phyloP scores from a whole-genome alignment of 2,113 vertebrate species.

The Pseudopodoces humilis region DNA sequence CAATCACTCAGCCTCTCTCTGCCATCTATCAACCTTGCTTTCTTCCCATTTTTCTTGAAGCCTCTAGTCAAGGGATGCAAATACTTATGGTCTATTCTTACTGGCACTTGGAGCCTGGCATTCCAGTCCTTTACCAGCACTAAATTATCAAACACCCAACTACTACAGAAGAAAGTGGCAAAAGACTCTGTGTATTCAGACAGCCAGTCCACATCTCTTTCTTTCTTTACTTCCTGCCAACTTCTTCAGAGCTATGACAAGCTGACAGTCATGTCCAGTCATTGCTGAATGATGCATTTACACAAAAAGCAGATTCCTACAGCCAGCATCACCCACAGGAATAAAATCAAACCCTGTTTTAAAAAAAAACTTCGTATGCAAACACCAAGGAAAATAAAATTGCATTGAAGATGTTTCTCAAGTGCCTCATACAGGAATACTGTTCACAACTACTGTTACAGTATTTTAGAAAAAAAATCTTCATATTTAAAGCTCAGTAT shows the following conservation, averaged over 20 bases:
- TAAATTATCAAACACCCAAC: background rate
- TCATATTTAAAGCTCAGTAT: accelerated
- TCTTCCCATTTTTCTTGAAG: background rate
- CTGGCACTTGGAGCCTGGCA: background rate
- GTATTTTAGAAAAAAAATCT: background rate
- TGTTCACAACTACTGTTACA: accelerated
- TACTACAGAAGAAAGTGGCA: background rate
- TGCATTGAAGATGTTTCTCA: background rate
- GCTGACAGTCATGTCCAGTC: background rate
- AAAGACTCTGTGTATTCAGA: background rate
- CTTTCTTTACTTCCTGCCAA: background rate
- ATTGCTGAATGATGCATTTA: background rate
- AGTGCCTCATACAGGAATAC: background rate
- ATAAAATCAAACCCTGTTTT: background rate
- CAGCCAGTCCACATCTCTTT: background rate
- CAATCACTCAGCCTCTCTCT: background rate
- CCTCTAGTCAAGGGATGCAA: background rate
- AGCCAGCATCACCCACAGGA: background rate
- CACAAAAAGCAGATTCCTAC: background rate
- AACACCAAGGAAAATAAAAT: background rate
- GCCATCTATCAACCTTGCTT: background rate
- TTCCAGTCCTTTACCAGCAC: background rate
- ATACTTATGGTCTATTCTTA: background rate
- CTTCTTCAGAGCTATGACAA: background rate
- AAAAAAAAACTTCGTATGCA: background rate